Evolutionary conservation across 2,888 invertebrate genomes (phyloP).

Genomic region (Bursaphelenchus okinawaensis): DNA sequence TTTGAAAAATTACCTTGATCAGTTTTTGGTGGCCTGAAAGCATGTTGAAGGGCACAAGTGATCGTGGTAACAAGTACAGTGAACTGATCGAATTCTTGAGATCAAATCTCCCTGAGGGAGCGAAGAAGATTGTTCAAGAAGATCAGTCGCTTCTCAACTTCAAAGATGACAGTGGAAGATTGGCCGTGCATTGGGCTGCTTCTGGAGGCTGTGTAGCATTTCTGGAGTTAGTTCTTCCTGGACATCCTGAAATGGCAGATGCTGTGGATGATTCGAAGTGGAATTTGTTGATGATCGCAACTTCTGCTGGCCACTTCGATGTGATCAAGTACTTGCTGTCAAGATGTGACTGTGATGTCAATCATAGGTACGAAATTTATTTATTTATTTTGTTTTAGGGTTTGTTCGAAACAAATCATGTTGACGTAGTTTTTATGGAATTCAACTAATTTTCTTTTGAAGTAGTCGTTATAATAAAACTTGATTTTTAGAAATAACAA

Average conservation of each 20-base stretch:
- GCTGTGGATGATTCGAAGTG: conserved; percentile 40
- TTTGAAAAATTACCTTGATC: background rate
- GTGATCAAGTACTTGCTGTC: conserved; percentile 80
- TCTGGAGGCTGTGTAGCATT: conserved; percentile 22
- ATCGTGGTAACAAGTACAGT: conserved; percentile 16
- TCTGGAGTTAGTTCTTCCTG: conserved; percentile 5
- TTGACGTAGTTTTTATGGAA: conserved; percentile 1
- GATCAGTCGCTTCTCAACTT: conserved; percentile 1
- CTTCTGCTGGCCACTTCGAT: conserved; percentile 65
- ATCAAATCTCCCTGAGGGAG: conserved; percentile 14
- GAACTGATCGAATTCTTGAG: conserved; percentile 27
- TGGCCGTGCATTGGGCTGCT: conserved; percentile 16
- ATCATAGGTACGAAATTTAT: conserved; percentile 18
- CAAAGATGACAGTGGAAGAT: conserved; percentile 19
- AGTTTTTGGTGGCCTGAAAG: background rate
- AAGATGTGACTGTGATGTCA: conserved; percentile 63
- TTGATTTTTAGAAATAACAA: conserved; percentile 70
- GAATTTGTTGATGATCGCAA: conserved; percentile 60
- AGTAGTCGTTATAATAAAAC: too few relatives aligned
- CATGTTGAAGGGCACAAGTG: conserved; percentile 11
- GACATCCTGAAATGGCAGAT: conserved; percentile 5
- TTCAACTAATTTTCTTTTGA: background rate
- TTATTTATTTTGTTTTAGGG: conserved; percentile 1
- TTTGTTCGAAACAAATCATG: background rate
- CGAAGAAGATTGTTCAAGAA: conserved; percentile 19